These are phyloP conservation scores for Triplophysa dalaica DNA, from an alignment of 2,113 vertebrate genomes.

Conservation along the genomic window DNA sequence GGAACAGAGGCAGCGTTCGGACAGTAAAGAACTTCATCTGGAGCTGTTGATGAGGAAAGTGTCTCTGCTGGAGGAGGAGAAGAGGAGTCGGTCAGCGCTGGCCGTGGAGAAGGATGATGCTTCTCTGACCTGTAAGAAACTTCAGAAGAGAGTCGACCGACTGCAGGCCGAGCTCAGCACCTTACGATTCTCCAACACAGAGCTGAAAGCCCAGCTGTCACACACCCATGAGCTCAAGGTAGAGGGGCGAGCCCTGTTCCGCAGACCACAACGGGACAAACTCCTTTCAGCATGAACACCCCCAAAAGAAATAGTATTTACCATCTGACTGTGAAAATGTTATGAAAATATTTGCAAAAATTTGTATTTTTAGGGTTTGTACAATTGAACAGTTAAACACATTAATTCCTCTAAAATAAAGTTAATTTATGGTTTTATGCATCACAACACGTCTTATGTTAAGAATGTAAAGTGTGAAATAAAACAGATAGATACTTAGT, in stretches of 20 bases:
- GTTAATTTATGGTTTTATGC: too few relatives aligned
- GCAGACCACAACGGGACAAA: conserved; percentile 35
- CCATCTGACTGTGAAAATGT: background rate
- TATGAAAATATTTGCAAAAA: background rate
- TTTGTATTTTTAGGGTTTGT: too few relatives aligned
- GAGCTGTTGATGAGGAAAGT: conserved; percentile 86
- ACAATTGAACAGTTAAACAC: too few relatives aligned
- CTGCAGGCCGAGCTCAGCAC: conserved; percentile 80
- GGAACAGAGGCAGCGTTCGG: conserved; percentile 82
- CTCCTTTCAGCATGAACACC: background rate
- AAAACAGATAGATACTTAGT: conserved; percentile 26
- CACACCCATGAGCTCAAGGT: conserved; percentile 87
- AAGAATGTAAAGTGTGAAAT: background rate
- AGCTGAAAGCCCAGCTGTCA: conserved; percentile 83
- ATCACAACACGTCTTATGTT: too few relatives aligned
- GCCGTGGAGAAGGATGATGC: conserved; percentile 77
- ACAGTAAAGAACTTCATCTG: conserved; percentile 85
- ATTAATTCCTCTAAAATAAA: too few relatives aligned
- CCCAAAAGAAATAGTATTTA: too few relatives aligned
- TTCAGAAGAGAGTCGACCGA: conserved; percentile 82
- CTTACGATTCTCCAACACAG: conserved; percentile 70
- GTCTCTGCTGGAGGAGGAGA: conserved; percentile 83
- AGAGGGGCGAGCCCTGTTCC: conserved; percentile 60
- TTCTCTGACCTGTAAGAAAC: conserved; percentile 68
- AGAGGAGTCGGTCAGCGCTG: conserved; percentile 69